A percentile compares a stretch with the other conserved stretches of the same genome.
phyloP scores from a whole-genome alignment of 53 echinoderm and acorn worm species.

The Paelopatides confundens region DNA sequence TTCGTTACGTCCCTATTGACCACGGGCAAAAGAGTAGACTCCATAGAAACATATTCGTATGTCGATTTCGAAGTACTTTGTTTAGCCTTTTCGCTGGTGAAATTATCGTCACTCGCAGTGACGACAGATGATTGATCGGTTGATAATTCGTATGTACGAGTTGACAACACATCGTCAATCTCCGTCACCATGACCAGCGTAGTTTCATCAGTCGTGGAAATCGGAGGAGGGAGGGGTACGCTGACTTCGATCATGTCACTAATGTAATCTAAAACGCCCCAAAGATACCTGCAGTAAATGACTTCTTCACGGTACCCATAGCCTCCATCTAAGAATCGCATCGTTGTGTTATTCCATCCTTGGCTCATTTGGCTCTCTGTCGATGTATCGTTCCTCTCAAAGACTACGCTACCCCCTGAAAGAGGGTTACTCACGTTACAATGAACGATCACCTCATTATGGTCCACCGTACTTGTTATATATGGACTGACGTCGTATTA shows the following conservation, averaged over 20 bases:
- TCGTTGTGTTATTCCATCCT: neutral
- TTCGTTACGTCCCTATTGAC: neutral
- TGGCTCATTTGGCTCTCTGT: neutral
- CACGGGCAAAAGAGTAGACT: too few relatives aligned
- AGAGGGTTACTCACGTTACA: conserved; percentile 18
- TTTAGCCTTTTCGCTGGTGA: too few relatives aligned
- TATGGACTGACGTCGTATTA: neutral
- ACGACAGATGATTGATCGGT: too few relatives aligned
- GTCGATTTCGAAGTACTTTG: too few relatives aligned
- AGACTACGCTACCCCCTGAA: neutral
- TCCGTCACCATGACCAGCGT: neutral
- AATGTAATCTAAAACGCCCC: conserved; percentile 1
- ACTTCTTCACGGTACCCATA: neutral
- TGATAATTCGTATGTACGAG: too few relatives aligned
- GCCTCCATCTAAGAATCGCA: neutral
- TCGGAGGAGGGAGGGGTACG: neutral
- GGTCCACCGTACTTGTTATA: neutral
- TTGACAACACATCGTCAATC: too few relatives aligned
- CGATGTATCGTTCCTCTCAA: neutral
- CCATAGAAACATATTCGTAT: too few relatives aligned
- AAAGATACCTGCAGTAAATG: conserved; percentile 22
- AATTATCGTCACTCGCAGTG: too few relatives aligned
- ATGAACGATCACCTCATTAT: neutral
- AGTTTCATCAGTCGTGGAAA: neutral
- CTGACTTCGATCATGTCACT: neutral